Evolutionary conservation across 2,113 vertebrate genomes (phyloP).

Genomic region (Ptyas mucosa): DNA sequence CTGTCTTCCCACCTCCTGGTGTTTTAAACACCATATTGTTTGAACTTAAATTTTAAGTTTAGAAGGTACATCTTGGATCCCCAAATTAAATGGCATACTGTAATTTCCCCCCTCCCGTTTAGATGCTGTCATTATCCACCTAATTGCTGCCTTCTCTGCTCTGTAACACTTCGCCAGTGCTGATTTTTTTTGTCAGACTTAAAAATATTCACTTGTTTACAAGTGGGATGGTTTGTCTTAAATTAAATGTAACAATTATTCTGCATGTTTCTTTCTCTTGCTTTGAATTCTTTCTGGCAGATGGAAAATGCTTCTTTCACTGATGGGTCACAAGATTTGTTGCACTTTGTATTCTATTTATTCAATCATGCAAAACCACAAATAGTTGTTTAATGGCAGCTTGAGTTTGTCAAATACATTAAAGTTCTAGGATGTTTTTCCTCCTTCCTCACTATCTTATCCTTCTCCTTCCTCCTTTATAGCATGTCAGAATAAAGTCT

Average conservation of each 20-base stretch:
- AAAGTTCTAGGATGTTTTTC: not conserved
- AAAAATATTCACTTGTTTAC: constrained; percentile 20
- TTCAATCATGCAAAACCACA: not conserved
- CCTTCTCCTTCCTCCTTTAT: not conserved
- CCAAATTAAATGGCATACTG: constrained; percentile 28
- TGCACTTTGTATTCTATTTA: constrained; percentile 6
- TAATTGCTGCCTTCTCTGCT: constrained; percentile 16
- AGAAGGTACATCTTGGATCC: constrained; percentile 35
- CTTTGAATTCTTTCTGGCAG: constrained; percentile 9
- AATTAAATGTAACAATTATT: constrained; percentile 22
- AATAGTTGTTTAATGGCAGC: not conserved
- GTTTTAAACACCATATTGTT: constrained; percentile 37
- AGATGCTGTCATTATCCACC: not conserved
- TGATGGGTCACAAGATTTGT: constrained; percentile 14
- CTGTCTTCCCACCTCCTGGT: not conserved
- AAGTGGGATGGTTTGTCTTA: constrained; percentile 29
- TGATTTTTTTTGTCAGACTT: constrained; percentile 31
- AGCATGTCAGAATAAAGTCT: not conserved
- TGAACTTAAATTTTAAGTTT: constrained; percentile 47
- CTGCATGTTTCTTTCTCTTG: not conserved
- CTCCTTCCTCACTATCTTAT: not conserved
- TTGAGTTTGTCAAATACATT: not conserved
- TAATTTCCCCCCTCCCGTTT: constrained; percentile 12
- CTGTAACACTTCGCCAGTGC: not conserved
- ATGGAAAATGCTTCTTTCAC: constrained; percentile 5